Evolutionary conservation across 2,797 vertebrate genomes (phyloP).

Genomic region (Limosa lapponica): DNA sequence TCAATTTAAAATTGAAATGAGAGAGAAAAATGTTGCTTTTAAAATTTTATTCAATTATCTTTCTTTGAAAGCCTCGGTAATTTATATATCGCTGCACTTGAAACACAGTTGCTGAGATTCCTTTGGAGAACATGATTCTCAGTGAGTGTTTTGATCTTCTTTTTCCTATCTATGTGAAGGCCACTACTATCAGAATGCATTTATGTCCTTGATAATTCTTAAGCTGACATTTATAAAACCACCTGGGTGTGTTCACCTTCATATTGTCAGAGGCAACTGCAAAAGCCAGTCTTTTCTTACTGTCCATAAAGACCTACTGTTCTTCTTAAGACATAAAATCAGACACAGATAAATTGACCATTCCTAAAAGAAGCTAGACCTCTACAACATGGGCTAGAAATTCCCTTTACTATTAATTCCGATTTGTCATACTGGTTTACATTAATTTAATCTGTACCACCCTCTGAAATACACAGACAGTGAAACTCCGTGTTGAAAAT

Average conservation of each 20-base stretch:
- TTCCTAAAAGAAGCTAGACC: background rate
- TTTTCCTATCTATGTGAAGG: background rate
- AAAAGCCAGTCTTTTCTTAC: background rate
- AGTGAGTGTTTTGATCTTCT: slow-evolving; percentile 2
- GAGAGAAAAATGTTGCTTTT: background rate
- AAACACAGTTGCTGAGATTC: background rate
- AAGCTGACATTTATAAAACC: background rate
- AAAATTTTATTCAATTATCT: background rate
- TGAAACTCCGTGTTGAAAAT: background rate
- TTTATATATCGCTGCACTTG: background rate
- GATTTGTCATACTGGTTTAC: background rate
- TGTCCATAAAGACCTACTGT: background rate
- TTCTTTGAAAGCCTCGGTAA: background rate
- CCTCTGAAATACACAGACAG: background rate
- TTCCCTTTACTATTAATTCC: background rate
- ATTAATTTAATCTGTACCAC: background rate
- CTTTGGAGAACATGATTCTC: background rate
- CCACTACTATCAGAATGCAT: background rate
- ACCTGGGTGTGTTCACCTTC: background rate
- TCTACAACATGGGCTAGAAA: background rate
- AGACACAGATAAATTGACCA: background rate
- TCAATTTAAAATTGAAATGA: slow-evolving; percentile 26
- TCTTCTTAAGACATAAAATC: background rate
- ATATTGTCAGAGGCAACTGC: background rate
- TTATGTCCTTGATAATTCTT: slow-evolving; percentile 20